Evolutionary conservation across 2,113 vertebrate genomes (phyloP).

Genomic region (Xerus inauris): DNA sequence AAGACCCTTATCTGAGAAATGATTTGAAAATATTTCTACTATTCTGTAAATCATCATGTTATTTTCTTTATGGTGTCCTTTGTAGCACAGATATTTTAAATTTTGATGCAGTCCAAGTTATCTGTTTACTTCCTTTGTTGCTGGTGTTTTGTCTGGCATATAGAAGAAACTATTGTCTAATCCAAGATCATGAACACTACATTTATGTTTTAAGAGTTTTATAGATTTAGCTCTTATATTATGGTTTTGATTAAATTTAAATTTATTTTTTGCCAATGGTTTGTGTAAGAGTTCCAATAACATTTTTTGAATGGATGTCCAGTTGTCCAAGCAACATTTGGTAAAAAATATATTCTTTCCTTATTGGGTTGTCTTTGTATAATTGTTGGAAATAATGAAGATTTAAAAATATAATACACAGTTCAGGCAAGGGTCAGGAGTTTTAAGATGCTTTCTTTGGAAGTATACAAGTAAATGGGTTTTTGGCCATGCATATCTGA

Average conservation of each 20-base stretch:
- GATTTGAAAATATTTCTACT: neutral
- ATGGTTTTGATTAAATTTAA: neutral
- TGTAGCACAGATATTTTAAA: neutral
- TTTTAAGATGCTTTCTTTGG: no score
- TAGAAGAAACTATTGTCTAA: neutral
- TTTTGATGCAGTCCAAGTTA: neutral
- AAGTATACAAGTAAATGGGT: neutral
- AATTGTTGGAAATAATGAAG: neutral
- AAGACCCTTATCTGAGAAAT: neutral
- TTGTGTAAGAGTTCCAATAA: no score
- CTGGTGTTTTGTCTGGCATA: neutral
- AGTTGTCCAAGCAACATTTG: neutral
- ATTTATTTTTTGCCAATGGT: neutral
- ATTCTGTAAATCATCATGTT: neutral
- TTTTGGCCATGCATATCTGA: neutral
- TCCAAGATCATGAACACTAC: no score
- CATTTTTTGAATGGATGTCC: neutral
- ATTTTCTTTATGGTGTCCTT: neutral
- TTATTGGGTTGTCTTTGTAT: neutral
- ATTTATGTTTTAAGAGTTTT: no score
- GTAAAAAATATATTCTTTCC: neutral
- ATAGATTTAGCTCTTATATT: no score
- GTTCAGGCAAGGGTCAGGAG: no score
- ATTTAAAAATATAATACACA: neutral
- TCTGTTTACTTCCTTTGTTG: neutral